Evolutionary conservation across 1,140 invertebrate genomes (phyloP), one percentile per base, ranked within the genome.

Genomic region (Lethrus apterus): DNA sequence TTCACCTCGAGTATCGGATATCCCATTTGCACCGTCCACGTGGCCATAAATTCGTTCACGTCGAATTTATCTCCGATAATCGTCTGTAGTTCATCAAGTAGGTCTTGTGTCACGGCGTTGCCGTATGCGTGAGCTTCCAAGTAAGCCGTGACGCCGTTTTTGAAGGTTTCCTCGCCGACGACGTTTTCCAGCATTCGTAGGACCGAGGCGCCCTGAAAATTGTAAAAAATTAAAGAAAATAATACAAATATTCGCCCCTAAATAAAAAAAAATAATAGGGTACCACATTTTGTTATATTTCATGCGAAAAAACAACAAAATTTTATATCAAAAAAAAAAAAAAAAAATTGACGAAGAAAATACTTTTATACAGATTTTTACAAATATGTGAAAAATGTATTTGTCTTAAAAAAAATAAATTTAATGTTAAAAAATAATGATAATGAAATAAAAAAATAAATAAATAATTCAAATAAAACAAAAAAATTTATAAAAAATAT

Each of bases 21-120:
- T 4, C 93, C 93, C 83, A 89, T 94, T 70, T 97, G 93, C 24
- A 78, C 72, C 0, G 87, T 93, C 89, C 91, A 98, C 0, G 89
- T 93, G 53, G 92, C 80, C 86, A 97, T 89, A 33, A 96, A 83
- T 11, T 74, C 63, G 0, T 78, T 78, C 4, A 85, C 65, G 51
- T 81, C 72, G 9, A 77, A 59, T 14, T 67, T 57, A 13, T 63
- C 50, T 11, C 59, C 60, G 2, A 67, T 51, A 43, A 62, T 41
- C 50, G 69, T 54, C 71, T 85, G 70, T 63, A 83, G 57, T 51
- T 78, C 79, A 0, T 71, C 62, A 60, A 89, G 83, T 14, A 93
- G 72, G 66, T 95, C 80, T 44, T 80, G 67, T 0, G 89, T 93
- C 18, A 82, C 77, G 0, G 90, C 90, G 63, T 89, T 93, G 11